Conservation (phyloP, 2,888 invertebrate species). For the Stictocephala bisonia region DNA sequence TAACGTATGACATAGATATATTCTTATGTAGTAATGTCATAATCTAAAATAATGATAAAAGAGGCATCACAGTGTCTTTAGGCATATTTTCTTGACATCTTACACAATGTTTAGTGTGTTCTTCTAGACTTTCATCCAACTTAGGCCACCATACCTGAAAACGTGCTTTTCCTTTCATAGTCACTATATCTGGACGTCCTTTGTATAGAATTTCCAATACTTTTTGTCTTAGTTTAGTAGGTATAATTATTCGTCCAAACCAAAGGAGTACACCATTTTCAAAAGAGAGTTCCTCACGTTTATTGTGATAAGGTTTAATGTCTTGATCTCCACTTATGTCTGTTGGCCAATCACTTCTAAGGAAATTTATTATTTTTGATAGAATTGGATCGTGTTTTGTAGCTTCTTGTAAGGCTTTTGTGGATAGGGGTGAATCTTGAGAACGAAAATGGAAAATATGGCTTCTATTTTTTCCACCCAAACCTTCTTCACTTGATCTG, state of each 20-base stretch:
- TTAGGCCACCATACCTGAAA: constrained; percentile 56
- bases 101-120: too few species aligned
- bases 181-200: constrained; percentile 53
- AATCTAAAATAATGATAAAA: too few species aligned
- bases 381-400: constrained; percentile 1
- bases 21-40: too few species aligned
- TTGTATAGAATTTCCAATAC: constrained; percentile 44
- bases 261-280: constrained; percentile 29
- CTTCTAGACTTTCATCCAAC: too few species aligned
- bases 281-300: constrained; percentile 3
- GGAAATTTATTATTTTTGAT: background rate
- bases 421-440: background rate
- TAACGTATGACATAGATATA: too few species aligned
- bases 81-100: too few species aligned
- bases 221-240: background rate
- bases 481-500: background rate
- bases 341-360: background rate
- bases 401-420: background rate
- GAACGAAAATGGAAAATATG: background rate
- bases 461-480: background rate
- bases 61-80: too few species aligned
- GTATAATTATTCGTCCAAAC: constrained; percentile 42
- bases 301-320: background rate
- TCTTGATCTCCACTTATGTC: background rate
- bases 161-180: constrained; percentile 54